Conservation (phyloP, 2,113 vertebrate genomes). For the Morone chrysops region DNA sequence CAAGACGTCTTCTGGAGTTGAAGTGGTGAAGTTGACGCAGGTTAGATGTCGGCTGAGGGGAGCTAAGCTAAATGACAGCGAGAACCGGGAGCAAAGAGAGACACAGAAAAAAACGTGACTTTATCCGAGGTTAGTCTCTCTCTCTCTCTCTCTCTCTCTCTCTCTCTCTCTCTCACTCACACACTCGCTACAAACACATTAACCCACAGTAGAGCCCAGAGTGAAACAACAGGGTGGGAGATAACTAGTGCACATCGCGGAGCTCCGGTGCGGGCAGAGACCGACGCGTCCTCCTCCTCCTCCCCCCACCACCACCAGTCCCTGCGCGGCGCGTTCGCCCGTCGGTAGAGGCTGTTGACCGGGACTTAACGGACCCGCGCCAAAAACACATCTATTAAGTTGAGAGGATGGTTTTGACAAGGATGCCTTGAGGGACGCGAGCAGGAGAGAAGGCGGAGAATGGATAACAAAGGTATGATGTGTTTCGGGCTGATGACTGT, state of each 20-base stretch:
- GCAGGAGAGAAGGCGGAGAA: slow-evolving; percentile 35
- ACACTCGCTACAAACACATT: slow-evolving; percentile 29
- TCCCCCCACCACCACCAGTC: background rate
- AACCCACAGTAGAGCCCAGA: slow-evolving; percentile 45
- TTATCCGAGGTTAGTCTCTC: slow-evolving; percentile 58
- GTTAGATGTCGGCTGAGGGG: slow-evolving; percentile 48
- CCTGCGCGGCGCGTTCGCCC: slow-evolving; percentile 18
- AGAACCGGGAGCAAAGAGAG: slow-evolving; percentile 15
- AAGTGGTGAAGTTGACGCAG: slow-evolving; percentile 65
- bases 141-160: slow-evolving; percentile 8
- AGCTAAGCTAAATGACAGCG: slow-evolving; percentile 31
- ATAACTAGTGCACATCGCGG: slow-evolving; percentile 59
- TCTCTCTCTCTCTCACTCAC: slow-evolving; percentile 12
- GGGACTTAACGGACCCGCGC: slow-evolving; percentile 47
- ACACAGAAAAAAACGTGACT: slow-evolving; percentile 34
- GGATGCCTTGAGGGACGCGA: slow-evolving; percentile 45
- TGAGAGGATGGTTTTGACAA: slow-evolving; percentile 55
- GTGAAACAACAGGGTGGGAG: slow-evolving; percentile 60
- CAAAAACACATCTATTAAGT: slow-evolving; percentile 37
- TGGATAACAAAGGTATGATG: slow-evolving; percentile 66
- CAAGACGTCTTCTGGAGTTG: slow-evolving; percentile 48
- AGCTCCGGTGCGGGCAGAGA: slow-evolving; percentile 49
- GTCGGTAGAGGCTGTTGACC: slow-evolving; percentile 29
- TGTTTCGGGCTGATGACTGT: slow-evolving; percentile 41
- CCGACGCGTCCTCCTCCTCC: slow-evolving; percentile 1